Evolutionary conservation across 2,797 vertebrate species (phyloP).

Genomic region (Phoeniculus purpureus): DNA sequence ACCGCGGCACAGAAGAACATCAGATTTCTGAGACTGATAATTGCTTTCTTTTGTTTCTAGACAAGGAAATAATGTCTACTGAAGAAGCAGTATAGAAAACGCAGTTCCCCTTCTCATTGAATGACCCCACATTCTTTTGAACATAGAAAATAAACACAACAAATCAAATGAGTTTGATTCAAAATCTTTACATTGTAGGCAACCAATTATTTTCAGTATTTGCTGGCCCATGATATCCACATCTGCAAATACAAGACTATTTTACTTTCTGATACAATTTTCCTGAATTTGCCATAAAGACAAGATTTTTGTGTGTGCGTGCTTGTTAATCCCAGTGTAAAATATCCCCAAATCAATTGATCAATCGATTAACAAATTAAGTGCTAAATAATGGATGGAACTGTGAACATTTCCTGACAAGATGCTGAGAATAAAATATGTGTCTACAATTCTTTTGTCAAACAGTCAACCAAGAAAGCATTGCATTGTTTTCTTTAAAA

Average conservation of each 20-base stretch:
- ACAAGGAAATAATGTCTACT: neutral
- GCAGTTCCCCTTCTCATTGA: neutral
- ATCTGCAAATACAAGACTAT: constrained; percentile 69
- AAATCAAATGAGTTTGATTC: constrained; percentile 21
- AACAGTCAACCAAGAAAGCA: constrained; percentile 73
- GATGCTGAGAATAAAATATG: constrained; percentile 74
- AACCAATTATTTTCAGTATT: constrained; percentile 67
- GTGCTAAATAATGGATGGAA: constrained; percentile 75
- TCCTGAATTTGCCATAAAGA: constrained; percentile 66
- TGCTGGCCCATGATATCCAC: constrained; percentile 71
- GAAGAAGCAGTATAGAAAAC: neutral
- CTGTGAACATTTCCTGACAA: constrained; percentile 63
- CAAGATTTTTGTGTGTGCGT: constrained; percentile 12
- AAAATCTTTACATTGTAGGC: constrained; percentile 72
- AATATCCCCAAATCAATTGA: constrained; percentile 72
- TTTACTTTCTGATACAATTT: constrained; percentile 71
- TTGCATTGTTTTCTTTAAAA: constrained; percentile 70
- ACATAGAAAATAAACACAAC: neutral
- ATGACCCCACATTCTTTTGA: neutral
- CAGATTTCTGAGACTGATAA: neutral
- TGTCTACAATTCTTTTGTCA: constrained; percentile 73
- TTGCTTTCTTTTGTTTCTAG: neutral
- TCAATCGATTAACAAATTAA: constrained; percentile 81
- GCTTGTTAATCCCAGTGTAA: constrained; percentile 62
- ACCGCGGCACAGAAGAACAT: neutral